These are phyloP conservation scores for Diabrotica undecimpunctata DNA, from an alignment of 1,140 invertebrate genomes.

Conservation along the genomic window DNA sequence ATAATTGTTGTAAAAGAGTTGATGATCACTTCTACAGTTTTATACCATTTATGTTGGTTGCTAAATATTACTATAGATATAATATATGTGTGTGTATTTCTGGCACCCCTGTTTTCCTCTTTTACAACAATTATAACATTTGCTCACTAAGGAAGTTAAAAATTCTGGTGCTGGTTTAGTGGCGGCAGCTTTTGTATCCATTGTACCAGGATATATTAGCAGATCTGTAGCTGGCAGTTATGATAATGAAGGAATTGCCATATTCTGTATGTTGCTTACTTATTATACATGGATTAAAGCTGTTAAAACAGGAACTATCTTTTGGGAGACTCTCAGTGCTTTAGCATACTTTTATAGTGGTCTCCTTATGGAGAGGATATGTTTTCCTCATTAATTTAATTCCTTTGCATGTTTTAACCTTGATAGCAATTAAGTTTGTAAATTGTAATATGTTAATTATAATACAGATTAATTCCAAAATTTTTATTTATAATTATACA, in stretches of 20 bases:
- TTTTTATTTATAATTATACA: too few species aligned
- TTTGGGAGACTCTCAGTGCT: slow-evolving; percentile 85
- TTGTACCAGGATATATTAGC: slow-evolving; percentile 97
- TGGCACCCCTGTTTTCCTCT: slow-evolving; percentile 95
- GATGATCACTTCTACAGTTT: slow-evolving; percentile 93
- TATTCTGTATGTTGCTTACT: slow-evolving; percentile 97
- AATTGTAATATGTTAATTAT: too few species aligned
- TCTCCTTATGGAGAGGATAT: slow-evolving; percentile 98
- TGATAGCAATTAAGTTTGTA: too few species aligned
- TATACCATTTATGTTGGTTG: slow-evolving; percentile 86
- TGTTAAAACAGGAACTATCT: slow-evolving; percentile 91
- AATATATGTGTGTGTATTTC: slow-evolving; percentile 95
- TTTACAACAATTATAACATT: slow-evolving; percentile 90
- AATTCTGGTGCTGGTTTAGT: slow-evolving; percentile 89
- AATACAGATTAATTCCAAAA: too few species aligned
- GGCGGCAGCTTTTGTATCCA: slow-evolving; percentile 91
- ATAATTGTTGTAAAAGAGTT: slow-evolving; percentile 92
- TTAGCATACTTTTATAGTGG: slow-evolving; percentile 98
- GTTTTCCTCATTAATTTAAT: slow-evolving; percentile 98
- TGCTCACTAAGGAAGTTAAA: slow-evolving; percentile 92
- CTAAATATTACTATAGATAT: slow-evolving; percentile 95
- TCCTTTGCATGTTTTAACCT: slow-evolving; percentile 89
- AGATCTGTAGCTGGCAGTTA: slow-evolving; percentile 96
- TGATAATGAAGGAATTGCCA: slow-evolving; percentile 98
- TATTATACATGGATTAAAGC: slow-evolving; percentile 98